These are phyloP conservation scores for Saturnia japonica DNA, from an alignment of 2,888 invertebrate genomes.

Conservation along the genomic window DNA sequence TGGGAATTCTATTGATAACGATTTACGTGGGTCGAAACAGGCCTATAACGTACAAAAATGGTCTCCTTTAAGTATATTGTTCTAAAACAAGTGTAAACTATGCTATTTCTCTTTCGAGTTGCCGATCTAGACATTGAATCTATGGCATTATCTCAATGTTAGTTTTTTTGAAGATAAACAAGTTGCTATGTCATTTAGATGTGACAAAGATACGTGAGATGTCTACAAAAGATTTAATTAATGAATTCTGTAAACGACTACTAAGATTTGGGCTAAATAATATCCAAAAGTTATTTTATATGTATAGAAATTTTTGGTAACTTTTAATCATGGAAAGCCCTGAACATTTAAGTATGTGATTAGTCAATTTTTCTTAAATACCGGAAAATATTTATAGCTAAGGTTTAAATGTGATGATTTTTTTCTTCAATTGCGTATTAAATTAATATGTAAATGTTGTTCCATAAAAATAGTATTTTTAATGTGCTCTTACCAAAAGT, in stretches of 20 bases:
- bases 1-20: too few relatives aligned
- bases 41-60: too few relatives aligned
- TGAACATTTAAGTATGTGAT: background rate
- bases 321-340: background rate
- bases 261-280: background rate
- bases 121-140: too few relatives aligned
- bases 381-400: background rate
- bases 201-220: background rate
- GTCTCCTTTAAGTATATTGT: too few relatives aligned
- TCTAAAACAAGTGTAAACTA: too few relatives aligned
- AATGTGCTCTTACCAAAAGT: background rate
- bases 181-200: background rate
- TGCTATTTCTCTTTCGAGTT: too few relatives aligned
- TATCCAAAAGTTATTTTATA: background rate
- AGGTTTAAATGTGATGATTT: background rate
- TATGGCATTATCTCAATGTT: background rate
- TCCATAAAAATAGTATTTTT: too few relatives aligned
- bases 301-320: background rate
- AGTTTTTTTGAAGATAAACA: background rate
- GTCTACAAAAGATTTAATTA: background rate
- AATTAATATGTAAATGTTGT: too few relatives aligned
- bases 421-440: background rate
- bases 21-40: too few relatives aligned
- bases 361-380: background rate
- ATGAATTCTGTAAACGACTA: background rate